Conservation (phyloP, 2,888 invertebrate genomes). For the Cacoxenus indagator region DNA sequence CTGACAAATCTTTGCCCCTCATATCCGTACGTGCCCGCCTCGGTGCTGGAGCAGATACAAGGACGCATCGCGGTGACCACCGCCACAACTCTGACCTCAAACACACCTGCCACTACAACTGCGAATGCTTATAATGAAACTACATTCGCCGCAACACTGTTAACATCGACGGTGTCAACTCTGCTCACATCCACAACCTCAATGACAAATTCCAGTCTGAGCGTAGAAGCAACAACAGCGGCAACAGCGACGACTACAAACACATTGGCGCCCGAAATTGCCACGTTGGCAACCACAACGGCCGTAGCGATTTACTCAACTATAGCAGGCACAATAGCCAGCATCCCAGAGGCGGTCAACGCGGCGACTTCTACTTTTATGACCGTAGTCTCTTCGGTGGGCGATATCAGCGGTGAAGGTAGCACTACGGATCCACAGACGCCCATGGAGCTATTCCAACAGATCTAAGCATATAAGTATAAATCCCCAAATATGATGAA, state of each 20-base stretch:
- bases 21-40: slow-evolving; percentile 62
- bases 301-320: slow-evolving; percentile 53
- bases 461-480: slow-evolving; percentile 46
- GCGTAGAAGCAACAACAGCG: slow-evolving; percentile 27
- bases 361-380: slow-evolving; percentile 59
- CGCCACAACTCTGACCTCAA: slow-evolving; percentile 27
- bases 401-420: slow-evolving; percentile 49
- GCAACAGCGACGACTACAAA: slow-evolving; percentile 38
- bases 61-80: slow-evolving; percentile 40
- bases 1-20: slow-evolving; percentile 71
- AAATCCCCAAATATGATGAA: neutral
- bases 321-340: slow-evolving; percentile 49
- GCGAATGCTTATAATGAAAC: slow-evolving; percentile 53
- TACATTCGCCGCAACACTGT: slow-evolving; percentile 52
- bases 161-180: slow-evolving; percentile 44
- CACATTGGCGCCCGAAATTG: slow-evolving; percentile 39
- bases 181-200: neutral
- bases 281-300: slow-evolving; percentile 57
- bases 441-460: slow-evolving; percentile 57
- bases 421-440: slow-evolving; percentile 64
- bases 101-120: slow-evolving; percentile 38
- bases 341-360: slow-evolving; percentile 57
- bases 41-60: slow-evolving; percentile 55
- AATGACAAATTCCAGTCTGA: too few species aligned
- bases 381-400: slow-evolving; percentile 52